Conservation (phyloP, 2,113 vertebrate genomes). For the Thymallus thymallus region DNA sequence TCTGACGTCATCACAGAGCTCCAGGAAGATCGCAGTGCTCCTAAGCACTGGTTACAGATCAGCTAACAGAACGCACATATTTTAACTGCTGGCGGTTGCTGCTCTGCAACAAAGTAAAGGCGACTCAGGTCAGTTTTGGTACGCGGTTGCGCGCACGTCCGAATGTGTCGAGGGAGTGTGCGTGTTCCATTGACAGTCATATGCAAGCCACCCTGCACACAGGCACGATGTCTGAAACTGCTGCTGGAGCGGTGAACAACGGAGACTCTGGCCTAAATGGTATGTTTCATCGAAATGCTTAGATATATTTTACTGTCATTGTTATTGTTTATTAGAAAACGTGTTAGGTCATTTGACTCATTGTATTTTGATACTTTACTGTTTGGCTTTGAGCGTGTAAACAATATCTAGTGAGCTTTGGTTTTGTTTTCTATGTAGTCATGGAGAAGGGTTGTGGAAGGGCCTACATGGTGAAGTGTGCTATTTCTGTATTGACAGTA, state of each 20-base stretch:
- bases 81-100: neutral
- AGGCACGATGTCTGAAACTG: constrained; percentile 69
- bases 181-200: constrained; percentile 49
- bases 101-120: neutral
- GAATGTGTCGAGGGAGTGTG: constrained; percentile 50
- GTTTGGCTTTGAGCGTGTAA: neutral
- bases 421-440: constrained; percentile 8
- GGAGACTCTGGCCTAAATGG: constrained; percentile 66
- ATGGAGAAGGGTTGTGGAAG: constrained; percentile 19
- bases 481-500: constrained; percentile 56
- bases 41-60: constrained; percentile 23
- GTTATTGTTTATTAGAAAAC: neutral
- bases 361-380: constrained; percentile 2
- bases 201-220: constrained; percentile 51
- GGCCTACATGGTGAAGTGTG: constrained; percentile 29
- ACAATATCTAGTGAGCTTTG: neutral
- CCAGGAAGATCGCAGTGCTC: constrained; percentile 27
- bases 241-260: constrained; percentile 60
- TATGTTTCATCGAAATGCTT: constrained; percentile 17
- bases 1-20: constrained; percentile 58
- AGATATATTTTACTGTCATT: neutral
- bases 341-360: fast-evolving
- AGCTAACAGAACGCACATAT: constrained; percentile 31
- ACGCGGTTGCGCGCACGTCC: constrained; percentile 32
- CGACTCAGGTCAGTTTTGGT: constrained; percentile 7